phyloP scores from a whole-genome alignment of 2,113 vertebrate genomes.

The Noturus placidus region DNA sequence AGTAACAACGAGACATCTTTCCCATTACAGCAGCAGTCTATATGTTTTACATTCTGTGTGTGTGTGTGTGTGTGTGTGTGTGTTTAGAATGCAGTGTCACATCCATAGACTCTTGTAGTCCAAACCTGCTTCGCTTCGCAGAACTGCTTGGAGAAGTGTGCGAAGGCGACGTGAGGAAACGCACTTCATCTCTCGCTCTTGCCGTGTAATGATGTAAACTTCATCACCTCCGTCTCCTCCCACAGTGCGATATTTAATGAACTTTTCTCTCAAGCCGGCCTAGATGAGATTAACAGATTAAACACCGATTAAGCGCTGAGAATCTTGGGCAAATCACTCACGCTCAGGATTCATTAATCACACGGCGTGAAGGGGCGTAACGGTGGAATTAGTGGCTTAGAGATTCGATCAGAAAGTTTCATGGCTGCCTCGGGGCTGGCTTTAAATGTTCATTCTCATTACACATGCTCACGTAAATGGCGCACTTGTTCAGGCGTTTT shows the following conservation, averaged over 20 bases:
- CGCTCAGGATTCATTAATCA: conserved; percentile 22
- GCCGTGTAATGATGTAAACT: neutral
- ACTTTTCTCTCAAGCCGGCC: conserved; percentile 11
- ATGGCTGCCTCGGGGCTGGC: neutral
- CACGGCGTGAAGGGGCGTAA: neutral
- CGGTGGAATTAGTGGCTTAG: neutral
- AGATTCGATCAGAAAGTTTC: neutral
- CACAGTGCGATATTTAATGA: neutral
- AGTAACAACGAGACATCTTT: no score
- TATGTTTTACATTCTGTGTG: neutral
- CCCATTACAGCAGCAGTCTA: no score
- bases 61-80: neutral
- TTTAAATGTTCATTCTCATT: neutral
- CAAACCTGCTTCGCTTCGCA: neutral
- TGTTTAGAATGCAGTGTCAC: neutral
- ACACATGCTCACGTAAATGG: neutral
- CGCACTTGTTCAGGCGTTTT: neutral
- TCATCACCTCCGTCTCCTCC: neutral
- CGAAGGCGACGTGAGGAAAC: neutral
- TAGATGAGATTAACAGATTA: neutral
- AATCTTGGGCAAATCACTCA: conserved; percentile 18
- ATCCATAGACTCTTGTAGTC: neutral
- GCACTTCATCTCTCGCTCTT: neutral
- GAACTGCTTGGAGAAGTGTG: neutral
- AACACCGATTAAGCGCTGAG: neutral